Evolutionary conservation across 92 coral and sea anemone species (phyloP).

Genomic region (Blastomussa wellsi): DNA sequence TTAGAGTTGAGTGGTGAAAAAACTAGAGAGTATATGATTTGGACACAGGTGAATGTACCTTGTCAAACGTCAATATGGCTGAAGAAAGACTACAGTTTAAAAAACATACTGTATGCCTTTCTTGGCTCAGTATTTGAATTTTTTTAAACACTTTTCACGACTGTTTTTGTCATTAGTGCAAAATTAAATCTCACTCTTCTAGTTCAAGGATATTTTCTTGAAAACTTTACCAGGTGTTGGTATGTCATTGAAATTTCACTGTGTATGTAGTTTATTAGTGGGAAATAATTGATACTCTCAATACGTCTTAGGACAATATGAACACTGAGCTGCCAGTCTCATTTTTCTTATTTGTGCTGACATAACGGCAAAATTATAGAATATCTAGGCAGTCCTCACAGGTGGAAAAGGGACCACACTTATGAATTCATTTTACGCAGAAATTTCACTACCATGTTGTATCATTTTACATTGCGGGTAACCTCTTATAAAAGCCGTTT

Average conservation of each 20-base stretch:
- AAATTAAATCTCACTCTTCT: background rate
- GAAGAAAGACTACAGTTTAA: background rate
- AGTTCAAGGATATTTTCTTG: no score
- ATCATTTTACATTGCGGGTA: background rate
- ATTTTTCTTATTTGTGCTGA: background rate
- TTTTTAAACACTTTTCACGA: background rate
- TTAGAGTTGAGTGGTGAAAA: background rate
- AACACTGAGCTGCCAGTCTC: background rate
- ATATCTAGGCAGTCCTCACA: background rate
- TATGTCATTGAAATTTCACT: background rate
- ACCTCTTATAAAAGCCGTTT: background rate
- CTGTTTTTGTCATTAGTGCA: background rate
- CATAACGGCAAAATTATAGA: background rate
- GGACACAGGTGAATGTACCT: constrained; percentile 10
- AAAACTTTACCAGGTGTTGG: background rate
- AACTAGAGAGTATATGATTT: background rate
- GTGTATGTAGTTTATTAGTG: background rate
- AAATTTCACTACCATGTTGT: background rate
- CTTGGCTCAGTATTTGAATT: background rate
- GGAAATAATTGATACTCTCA: background rate
- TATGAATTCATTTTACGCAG: no score
- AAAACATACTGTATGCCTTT: background rate
- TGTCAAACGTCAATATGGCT: background rate
- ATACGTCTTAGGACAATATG: background rate
- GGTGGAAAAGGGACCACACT: background rate